Conservation (phyloP, 2,888 invertebrate species). For the Cenopis cana region DNA sequence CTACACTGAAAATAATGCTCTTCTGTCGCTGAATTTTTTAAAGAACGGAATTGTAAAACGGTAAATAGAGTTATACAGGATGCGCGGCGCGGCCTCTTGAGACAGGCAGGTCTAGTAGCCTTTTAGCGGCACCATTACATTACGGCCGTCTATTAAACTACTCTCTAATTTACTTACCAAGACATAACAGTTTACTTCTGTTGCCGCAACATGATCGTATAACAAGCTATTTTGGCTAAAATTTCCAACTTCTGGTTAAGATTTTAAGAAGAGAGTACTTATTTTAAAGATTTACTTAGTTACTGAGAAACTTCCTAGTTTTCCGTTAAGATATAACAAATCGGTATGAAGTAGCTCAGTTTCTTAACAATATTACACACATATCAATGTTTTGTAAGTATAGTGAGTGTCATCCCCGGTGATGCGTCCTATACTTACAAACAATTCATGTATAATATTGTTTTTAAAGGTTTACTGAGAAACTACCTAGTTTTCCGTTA, state of each 20-base stretch:
- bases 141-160: conserved; percentile 13
- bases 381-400: too few species aligned
- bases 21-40: neutral
- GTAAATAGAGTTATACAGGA: neutral
- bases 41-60: neutral
- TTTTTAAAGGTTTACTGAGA: too few species aligned
- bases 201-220: neutral
- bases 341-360: neutral
- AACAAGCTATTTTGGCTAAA: neutral
- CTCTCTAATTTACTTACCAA: conserved; percentile 16
- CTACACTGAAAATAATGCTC: neutral
- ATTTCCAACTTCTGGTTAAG: neutral
- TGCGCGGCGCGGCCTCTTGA: conserved; percentile 17
- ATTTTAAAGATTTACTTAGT: too few species aligned
- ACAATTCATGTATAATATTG: too few species aligned
- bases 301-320: neutral
- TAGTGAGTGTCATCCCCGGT: too few species aligned
- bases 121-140: conserved; percentile 9
- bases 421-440: too few species aligned
- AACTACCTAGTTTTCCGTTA: neutral
- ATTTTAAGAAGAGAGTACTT: neutral
- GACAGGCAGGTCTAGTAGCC: conserved; percentile 29
- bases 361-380: too few species aligned
- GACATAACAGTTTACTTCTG: conserved; percentile 5
- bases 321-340: neutral